Evolutionary conservation across 2,888 invertebrate species (phyloP), one percentile per base, ranked within the genome.

Genomic region (Sphecodes monilicornis): DNA sequence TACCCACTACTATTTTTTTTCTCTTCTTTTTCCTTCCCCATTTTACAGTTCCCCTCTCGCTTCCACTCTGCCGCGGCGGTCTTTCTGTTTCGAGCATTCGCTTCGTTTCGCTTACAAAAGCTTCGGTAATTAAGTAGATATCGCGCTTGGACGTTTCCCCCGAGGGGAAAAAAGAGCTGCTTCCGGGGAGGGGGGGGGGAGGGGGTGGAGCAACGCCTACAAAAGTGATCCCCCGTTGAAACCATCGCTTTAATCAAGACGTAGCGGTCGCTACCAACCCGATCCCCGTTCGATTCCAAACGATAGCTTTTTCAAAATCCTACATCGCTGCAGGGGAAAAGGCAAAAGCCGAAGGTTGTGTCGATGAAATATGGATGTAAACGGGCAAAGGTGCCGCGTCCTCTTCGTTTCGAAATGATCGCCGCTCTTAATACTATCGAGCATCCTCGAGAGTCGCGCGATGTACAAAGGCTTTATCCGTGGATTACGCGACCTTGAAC

Each of bases 51-150:
- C 18, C 5, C 13, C 29, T 46, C 72, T 26, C 57, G 46, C 26
- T 73, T 29, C 70, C 13, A 13, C 41, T 54, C 77, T 16, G 66
- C 22, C 36, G 32, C 36, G 66, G 18, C 54, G 64, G 50, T 74
- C 79, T 83, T 78, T 83, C 78, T 82, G 76, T 69, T 54, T 64
- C 73, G 43, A 70, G 69, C 76, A 71, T 46, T 78, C 80, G 74
- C 76, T 76, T 81, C 84, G 85, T 85, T 90, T 82, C 86, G 90
- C 87, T 91, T 85, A 86, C 89, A 90, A 89, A 90, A 90, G 90
- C 88, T 81, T 75, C 85, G 86, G 91, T 88, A 90, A 90, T 90
- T 90, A 90, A 90, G 89, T 87, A 89, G 87, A 85, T 89, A 90
- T 90, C 90, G 84, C 85, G 84, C 85, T 80, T 66, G 82, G 82